Percentiles rank a stretch among this genome's conserved stretches.
phyloP scores from a whole-genome alignment of 2,113 vertebrate genomes.

The Mesocricetus auratus region DNA sequence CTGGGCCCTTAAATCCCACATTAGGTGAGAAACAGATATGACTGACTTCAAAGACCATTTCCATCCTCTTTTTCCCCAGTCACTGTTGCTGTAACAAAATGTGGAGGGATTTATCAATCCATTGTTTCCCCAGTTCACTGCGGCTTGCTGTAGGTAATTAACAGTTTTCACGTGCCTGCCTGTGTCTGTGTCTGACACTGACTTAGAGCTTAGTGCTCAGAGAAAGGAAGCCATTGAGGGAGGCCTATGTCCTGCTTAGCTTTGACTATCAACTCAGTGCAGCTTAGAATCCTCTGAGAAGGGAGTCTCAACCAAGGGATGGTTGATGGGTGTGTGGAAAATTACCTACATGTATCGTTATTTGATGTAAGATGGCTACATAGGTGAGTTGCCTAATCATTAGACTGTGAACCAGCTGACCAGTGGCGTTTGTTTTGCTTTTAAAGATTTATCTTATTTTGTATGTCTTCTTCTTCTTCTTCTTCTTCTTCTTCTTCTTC shows the following conservation, averaged over 20 bases:
- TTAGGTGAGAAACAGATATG: not conserved
- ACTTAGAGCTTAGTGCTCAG: not conserved
- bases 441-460: not conserved
- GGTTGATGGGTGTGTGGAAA: not conserved
- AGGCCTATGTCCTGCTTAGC: not conserved
- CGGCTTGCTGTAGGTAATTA: not conserved
- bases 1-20: not conserved
- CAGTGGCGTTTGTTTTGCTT: no score
- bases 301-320: no score
- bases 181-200: not conserved
- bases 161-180: not conserved
- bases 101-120: not conserved
- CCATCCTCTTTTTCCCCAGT: not conserved
- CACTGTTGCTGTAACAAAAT: not conserved
- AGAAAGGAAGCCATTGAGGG: not conserved
- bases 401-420: not conserved
- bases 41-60: not conserved
- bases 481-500: not conserved
- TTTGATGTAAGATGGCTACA: not conserved
- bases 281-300: not conserved
- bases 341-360: no score
- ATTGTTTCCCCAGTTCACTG: constrained; percentile 17
- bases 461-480: not conserved
- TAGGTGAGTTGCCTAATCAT: not conserved
- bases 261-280: not conserved